Percentiles rank a stretch among this genome's conserved stretches.
These are phyloP conservation scores for Bagarius yarrelli DNA, from an alignment of 2,113 vertebrate genomes.

Conservation along the genomic window DNA sequence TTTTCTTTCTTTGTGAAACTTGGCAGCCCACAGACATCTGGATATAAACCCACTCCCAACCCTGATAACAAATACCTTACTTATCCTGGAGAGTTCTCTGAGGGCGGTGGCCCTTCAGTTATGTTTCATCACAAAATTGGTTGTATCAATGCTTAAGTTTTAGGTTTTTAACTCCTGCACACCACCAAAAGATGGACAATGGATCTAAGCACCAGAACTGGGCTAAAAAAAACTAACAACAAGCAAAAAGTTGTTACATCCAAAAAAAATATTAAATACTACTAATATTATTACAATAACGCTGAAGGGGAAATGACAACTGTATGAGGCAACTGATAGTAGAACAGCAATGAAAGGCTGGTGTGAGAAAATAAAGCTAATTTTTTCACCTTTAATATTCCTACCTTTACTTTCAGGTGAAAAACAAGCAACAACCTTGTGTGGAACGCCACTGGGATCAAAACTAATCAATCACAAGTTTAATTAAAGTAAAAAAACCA, in stretches of 20 bases:
- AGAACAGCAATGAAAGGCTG: not conserved
- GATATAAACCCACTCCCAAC: not conserved
- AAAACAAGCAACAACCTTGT: not conserved
- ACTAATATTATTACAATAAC: not conserved
- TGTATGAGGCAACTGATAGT: not conserved
- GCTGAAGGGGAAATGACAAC: slow-evolving; percentile 23
- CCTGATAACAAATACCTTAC: not conserved
- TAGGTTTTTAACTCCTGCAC: too few relatives aligned
- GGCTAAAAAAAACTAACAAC: too few relatives aligned
- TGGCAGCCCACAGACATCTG: not conserved
- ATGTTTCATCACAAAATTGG: not conserved
- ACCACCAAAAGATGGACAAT: too few relatives aligned
- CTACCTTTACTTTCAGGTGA: not conserved
- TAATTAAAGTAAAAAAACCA: not conserved
- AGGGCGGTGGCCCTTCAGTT: not conserved
- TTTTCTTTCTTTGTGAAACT: not conserved
- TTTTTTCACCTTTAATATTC: not conserved
- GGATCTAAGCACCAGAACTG: too few relatives aligned
- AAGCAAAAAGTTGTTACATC: too few relatives aligned
- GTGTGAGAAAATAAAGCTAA: too few relatives aligned
- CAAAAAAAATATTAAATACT: too few relatives aligned
- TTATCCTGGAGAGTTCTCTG: not conserved
- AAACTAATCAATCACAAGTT: not conserved
- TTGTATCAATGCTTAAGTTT: too few relatives aligned
- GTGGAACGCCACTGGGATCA: not conserved